Base-by-base conservation (phyloP, 2,888 invertebrate genomes). In the Parelbella ahira region DNA sequence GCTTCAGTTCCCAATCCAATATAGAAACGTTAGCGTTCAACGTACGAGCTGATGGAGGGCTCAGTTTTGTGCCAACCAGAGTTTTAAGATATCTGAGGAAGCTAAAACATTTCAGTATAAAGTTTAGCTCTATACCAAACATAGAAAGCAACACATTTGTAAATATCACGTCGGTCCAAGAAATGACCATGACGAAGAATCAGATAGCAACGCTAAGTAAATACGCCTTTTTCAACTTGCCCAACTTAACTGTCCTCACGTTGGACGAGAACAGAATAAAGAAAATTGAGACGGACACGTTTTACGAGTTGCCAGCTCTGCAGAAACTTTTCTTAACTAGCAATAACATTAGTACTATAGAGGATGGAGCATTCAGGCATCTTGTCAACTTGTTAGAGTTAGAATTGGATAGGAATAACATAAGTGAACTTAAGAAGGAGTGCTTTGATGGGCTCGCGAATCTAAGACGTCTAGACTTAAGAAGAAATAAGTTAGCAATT, bases 321-420 rank as follows among this genome's bases (percentile, higher is more conserved):
- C 91, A 91, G 54, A 91, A 93, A 55, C 89, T 98, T 38, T 93
- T 92, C 60, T 88, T 98, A 39, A 95, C 96, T 64, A 93, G 93
- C 68, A 98, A 98, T 80, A 93, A 94, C 60, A 90, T 98, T 51
- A 93, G 93, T 55, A 89, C 91, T 15, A 89, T 97, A 47, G 97
- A 97, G 56, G 95, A 96, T 44, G 94, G 94, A 50, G 93, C 97
- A 6, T 96, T 95, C 63, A 88, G 89, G 58, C 90, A 93, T 57
- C 86, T 95, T 61, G 89, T 90, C 3, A 91, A 93, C 57, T 86
- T 97, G 48, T 88, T 92, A 37, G 93, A 93, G 53, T 78, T 98
- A 53, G 95, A 97, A 70, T 79, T 97, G 60, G 94, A 94, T 67
- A 89, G 90, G 56, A 95, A 93, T 81, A 91, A 92, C 62, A 90